These are phyloP conservation scores for Philaethria dido DNA, from an alignment of 2,888 invertebrate genomes.

Conservation along the genomic window DNA sequence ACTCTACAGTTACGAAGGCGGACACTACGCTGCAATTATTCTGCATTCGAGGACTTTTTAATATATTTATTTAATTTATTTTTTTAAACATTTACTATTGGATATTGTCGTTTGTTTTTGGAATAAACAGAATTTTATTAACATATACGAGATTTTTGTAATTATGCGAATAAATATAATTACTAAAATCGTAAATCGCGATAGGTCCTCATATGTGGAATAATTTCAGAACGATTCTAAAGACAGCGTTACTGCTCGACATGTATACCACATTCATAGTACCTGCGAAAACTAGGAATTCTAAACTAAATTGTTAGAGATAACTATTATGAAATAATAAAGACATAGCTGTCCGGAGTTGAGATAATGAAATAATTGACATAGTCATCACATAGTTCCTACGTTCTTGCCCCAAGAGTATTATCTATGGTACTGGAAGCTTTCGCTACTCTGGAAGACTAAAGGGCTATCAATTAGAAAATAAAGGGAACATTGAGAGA, in stretches of 20 bases:
- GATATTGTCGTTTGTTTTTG: neutral
- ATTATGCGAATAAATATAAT: too few species aligned
- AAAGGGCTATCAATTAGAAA: slow-evolving; percentile 64
- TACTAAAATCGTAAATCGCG: neutral
- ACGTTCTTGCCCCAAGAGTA: slow-evolving; percentile 73
- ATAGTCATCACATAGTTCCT: slow-evolving; percentile 82
- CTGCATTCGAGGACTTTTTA: slow-evolving; percentile 56
- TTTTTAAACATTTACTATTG: neutral
- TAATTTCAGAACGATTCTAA: slow-evolving; percentile 70
- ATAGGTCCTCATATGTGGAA: slow-evolving; percentile 60
- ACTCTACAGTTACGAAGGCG: slow-evolving; percentile 77
- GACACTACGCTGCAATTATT: slow-evolving; percentile 68
- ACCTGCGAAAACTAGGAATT: slow-evolving; percentile 70
- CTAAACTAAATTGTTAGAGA: slow-evolving; percentile 62
- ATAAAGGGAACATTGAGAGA: slow-evolving; percentile 54
- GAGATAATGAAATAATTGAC: slow-evolving; percentile 82
- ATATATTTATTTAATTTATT: slow-evolving; percentile 1
- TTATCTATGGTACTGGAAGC: slow-evolving; percentile 70
- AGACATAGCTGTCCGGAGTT: slow-evolving; percentile 61
- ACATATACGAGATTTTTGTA: too few species aligned
- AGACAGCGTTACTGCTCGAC: slow-evolving; percentile 75
- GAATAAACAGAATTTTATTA: neutral
- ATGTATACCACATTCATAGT: slow-evolving; percentile 78
- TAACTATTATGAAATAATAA: slow-evolving; percentile 53
- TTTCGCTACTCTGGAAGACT: slow-evolving; percentile 79